Evolutionary conservation across 1,140 invertebrate species (phyloP).

Genomic region (Neodiprion fabricii): DNA sequence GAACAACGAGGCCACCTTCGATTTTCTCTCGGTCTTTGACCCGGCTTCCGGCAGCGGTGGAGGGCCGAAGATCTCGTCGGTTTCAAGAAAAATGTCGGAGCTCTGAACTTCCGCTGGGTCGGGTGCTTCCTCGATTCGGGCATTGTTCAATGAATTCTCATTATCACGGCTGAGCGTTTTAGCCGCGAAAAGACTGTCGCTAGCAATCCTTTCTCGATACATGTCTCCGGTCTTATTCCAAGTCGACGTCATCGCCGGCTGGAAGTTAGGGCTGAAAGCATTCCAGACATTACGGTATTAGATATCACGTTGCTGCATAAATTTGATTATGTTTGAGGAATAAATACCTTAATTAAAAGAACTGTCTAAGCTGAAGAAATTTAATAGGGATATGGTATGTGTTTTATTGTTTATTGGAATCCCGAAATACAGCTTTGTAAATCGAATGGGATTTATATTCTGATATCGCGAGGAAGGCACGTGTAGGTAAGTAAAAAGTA

Average conservation of each 20-base stretch:
- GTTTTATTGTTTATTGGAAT: too few species aligned
- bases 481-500: too few species aligned
- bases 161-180: constrained; percentile 12
- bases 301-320: not conserved
- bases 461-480: too few species aligned
- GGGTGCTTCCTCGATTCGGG: constrained; percentile 6
- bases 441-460: too few species aligned
- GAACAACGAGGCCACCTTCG: constrained; percentile 43
- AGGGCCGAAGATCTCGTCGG: constrained; percentile 49
- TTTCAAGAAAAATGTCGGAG: constrained; percentile 24
- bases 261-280: constrained; percentile 35
- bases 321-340: too few species aligned
- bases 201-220: constrained; percentile 41
- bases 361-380: too few species aligned
- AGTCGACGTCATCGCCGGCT: constrained; percentile 43
- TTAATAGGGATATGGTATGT: too few species aligned
- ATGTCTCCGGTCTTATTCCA: constrained; percentile 46
- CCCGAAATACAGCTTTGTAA: too few species aligned
- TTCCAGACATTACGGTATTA: constrained; percentile 11
- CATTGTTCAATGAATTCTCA: constrained; percentile 20
- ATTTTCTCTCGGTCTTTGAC: constrained; percentile 38
- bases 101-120: not conserved
- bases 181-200: constrained; percentile 42
- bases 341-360: too few species aligned
- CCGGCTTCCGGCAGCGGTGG: constrained; percentile 43